Evolutionary conservation across 2,888 invertebrate species (phyloP).

Genomic region (Agriopis marginaria): DNA sequence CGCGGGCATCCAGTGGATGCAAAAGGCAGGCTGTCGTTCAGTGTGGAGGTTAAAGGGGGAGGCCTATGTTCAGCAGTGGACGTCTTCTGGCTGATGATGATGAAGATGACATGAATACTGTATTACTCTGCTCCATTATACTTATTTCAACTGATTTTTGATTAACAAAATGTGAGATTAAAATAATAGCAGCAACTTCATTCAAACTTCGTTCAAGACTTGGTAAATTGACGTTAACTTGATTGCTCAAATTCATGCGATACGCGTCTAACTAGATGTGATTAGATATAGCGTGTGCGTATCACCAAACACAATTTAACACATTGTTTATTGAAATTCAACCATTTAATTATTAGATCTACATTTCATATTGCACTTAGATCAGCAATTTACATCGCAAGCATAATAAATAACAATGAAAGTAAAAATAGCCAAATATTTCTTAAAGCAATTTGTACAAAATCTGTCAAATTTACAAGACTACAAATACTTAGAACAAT

Average conservation of each 20-base stretch:
- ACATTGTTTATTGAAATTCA: constrained; percentile 32
- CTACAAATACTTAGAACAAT: neutral
- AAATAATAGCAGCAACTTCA: too few species aligned
- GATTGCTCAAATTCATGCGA: too few species aligned
- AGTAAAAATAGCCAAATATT: constrained; percentile 6
- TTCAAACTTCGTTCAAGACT: too few species aligned
- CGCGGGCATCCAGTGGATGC: too few species aligned
- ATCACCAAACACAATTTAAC: constrained; percentile 23
- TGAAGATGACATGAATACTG: too few species aligned
- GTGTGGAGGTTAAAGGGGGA: too few species aligned
- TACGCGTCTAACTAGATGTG: neutral
- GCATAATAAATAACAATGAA: constrained; percentile 43
- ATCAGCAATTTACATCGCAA: constrained; percentile 39
- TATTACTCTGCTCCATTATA: too few species aligned
- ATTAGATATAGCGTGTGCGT: constrained; percentile 1
- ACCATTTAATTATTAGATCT: constrained; percentile 19
- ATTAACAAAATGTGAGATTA: too few species aligned
- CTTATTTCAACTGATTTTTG: too few species aligned
- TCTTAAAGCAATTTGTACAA: neutral
- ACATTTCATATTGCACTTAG: constrained; percentile 45
- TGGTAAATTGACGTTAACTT: neutral
- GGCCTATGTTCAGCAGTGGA: too few species aligned
- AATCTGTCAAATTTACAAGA: neutral
- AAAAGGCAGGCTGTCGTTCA: too few species aligned
- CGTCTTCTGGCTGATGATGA: too few species aligned